These are phyloP conservation scores for Mesitornis unicolor DNA, from an alignment of 2,113 vertebrate genomes.

Conservation along the genomic window DNA sequence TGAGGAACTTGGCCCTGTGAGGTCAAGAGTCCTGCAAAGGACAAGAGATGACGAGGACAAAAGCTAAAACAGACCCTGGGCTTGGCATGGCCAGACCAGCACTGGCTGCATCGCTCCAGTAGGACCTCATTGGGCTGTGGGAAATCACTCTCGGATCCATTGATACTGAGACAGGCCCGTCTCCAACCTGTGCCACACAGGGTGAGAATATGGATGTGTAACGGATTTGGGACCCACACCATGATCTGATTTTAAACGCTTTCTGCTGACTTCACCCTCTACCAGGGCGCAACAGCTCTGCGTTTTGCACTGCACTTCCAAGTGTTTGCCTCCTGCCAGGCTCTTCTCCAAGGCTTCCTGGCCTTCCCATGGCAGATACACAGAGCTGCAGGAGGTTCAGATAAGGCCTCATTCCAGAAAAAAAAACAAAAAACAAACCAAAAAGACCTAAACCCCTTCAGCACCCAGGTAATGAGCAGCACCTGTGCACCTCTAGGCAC, in stretches of 20 bases:
- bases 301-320: not conserved
- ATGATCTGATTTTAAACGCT: not conserved
- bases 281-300: not conserved
- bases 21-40: not conserved
- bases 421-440: not conserved
- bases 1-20: not conserved
- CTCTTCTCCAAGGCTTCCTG: not conserved
- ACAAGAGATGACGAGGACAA: not conserved
- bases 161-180: not conserved
- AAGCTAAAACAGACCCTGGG: not conserved
- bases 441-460: not conserved
- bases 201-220: not conserved
- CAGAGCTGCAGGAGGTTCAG: slow-evolving; percentile 26
- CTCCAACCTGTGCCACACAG: not conserved
- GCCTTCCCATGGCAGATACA: not conserved
- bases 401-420: slow-evolving; percentile 5
- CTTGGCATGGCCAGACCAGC: not conserved
- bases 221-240: not conserved
- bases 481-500: slow-evolving; percentile 53
- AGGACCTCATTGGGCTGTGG: fast-evolving
- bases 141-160: not conserved
- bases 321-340: not conserved
- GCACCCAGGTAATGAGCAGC: slow-evolving; percentile 26
- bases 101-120: not conserved
- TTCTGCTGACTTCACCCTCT: not conserved